phyloP scores from a whole-genome alignment of 2,888 invertebrate species.

The Cosmopolites sordidus region DNA sequence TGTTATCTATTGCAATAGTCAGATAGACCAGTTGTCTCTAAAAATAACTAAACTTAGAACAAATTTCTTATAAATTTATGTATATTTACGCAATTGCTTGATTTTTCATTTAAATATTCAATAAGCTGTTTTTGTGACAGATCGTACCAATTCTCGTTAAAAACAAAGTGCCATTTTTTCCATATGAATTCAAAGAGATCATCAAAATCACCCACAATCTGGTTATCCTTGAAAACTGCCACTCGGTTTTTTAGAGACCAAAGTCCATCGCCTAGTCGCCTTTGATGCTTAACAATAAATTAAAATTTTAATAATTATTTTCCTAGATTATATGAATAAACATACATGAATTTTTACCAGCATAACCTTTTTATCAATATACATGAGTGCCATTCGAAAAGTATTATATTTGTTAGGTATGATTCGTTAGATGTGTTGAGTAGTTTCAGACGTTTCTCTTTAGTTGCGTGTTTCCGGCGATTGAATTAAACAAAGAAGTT shows the following conservation, averaged over 20 bases:
- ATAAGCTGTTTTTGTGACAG: slow-evolving; percentile 49
- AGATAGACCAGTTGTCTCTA: slow-evolving; percentile 57
- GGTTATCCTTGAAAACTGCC: slow-evolving; percentile 51
- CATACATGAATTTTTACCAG: no score
- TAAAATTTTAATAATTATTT: no score
- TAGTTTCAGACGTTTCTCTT: no score
- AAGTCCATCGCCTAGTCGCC: slow-evolving; percentile 47
- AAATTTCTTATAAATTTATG: slow-evolving; percentile 5
- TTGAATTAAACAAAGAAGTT: no score
- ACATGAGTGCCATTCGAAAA: no score
- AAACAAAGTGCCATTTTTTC: slow-evolving; percentile 48
- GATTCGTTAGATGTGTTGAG: no score
- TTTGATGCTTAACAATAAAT: neutral
- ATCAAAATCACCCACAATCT: slow-evolving; percentile 53
- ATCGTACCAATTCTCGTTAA: slow-evolving; percentile 50
- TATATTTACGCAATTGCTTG: slow-evolving; percentile 33
- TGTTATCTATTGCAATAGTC: slow-evolving; percentile 51
- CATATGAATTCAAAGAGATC: slow-evolving; percentile 51
- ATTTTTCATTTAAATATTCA: slow-evolving; percentile 47
- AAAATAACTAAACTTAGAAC: slow-evolving; percentile 38
- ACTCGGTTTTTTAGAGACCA: slow-evolving; percentile 51
- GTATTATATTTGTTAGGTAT: no score
- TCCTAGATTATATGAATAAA: no score
- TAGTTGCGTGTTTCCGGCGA: no score
- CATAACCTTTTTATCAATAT: no score